Evolutionary conservation across 2,888 invertebrate species (phyloP), one percentile per base, ranked within the genome.

Genomic region (Stenotaenia linearis): DNA sequence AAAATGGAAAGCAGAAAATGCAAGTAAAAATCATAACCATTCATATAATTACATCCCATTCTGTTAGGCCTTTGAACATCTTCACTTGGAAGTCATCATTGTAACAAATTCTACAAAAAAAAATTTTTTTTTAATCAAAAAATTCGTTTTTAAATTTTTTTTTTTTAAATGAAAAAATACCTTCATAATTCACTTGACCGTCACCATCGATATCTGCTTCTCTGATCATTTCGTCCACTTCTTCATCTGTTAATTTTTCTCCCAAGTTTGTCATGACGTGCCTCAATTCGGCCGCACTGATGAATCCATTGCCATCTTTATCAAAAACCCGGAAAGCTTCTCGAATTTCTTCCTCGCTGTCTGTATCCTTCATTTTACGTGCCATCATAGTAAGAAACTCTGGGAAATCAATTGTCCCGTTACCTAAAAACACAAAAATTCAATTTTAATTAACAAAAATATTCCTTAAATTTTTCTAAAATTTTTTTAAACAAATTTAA

Each of bases 21-120:
- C 79, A 80, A 80, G 77, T 79, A 79, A 61, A 80, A 80, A 80
- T 79, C 69, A 78, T 78, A 80, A 78, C 78, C 79, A 76, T 80
- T 69, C 50, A 80, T 80, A 80, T 80, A 80, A 80, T 80, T 80
- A 80, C 77, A 80, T 80, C 79, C 75, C 76, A 80, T 80, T 50
- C 10, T 75, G 77, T 30, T 45, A 76, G 37, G 32, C 56, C 32
- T 32, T 32, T 32, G n/a, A 30, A 50, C 30, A 15, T 56, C 83
- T 89, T 96, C 95, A 96, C 93, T 96, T 96, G 91, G 96, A 96
- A 91, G 96, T 96, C 96, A 96, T 96, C 96, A 96, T 96, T 91
- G 95, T 96, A 91, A 96, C 95, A 91, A 96, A 96, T 79, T 81
- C 80, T 80, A 50, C 7, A 80, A 79, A 30, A 9, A 56, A 25